Evolutionary conservation across 1,140 invertebrate species (phyloP).

Genomic region (Euschistus heros): DNA sequence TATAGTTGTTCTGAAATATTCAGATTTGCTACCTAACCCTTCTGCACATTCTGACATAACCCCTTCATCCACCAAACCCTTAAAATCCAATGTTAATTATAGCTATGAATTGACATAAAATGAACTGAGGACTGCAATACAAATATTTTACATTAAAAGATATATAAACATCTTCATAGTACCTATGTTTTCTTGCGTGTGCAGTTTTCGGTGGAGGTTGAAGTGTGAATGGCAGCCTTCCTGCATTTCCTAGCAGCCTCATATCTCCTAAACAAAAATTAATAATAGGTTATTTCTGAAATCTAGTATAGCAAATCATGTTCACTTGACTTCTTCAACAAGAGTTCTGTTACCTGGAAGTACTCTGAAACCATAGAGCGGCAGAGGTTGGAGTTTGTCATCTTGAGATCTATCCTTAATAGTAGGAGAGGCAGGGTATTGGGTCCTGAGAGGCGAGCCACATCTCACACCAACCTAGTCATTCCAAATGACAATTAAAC

Average conservation of each 20-base stretch:
- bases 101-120: not conserved
- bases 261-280: slow-evolving; percentile 18
- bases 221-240: slow-evolving; percentile 22
- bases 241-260: slow-evolving; percentile 18
- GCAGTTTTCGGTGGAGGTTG: slow-evolving; percentile 14
- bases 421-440: slow-evolving; percentile 23
- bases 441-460: slow-evolving; percentile 7
- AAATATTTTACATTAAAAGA: not conserved
- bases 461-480: slow-evolving; percentile 31
- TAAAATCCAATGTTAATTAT: not conserved
- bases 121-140: not conserved
- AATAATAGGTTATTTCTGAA: no score
- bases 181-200: slow-evolving; percentile 21
- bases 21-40: not conserved
- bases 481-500: not conserved
- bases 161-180: not conserved
- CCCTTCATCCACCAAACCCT: not conserved
- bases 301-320: no score
- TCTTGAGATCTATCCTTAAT: slow-evolving; percentile 21
- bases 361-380: slow-evolving; percentile 25
- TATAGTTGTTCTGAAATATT: no score
- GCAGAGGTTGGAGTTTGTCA: slow-evolving; percentile 21
- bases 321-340: no score
- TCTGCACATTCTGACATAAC: not conserved
- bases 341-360: slow-evolving; percentile 18